A percentile compares a stretch with the other conserved stretches of the same genome.
These are phyloP conservation scores for Drosophila tropicalis DNA, from an alignment of 1,140 invertebrate genomes.

Conservation along the genomic window DNA sequence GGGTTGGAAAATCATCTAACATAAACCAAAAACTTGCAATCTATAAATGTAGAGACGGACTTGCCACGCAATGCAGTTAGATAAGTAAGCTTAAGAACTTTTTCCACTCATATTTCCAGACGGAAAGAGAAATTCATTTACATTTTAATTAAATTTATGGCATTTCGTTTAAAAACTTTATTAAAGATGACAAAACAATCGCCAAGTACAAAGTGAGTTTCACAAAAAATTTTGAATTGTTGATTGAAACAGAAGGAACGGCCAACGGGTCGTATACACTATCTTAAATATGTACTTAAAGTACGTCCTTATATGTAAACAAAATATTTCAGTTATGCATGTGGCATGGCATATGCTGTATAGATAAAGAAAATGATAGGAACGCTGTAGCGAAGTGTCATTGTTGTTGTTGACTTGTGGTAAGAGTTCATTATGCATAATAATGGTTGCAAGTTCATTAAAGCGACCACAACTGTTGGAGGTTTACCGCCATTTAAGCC, in stretches of 20 bases:
- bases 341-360: constrained; percentile 3
- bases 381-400: not conserved
- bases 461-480: not conserved
- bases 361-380: constrained; percentile 7
- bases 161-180: constrained; percentile 33
- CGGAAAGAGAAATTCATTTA: constrained; percentile 54
- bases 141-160: constrained; percentile 59
- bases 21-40: constrained; percentile 38
- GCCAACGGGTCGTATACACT: not conserved
- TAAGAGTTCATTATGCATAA: constrained; percentile 14
- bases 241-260: constrained; percentile 16
- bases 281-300: not conserved
- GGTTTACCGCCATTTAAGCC: not conserved
- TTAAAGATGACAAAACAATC: constrained; percentile 31
- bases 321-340: constrained; percentile 8
- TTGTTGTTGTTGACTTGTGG: constrained; percentile 2
- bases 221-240: constrained; percentile 27
- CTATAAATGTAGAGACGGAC: constrained; percentile 41
- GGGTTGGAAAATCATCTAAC: constrained; percentile 26
- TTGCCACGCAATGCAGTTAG: constrained; percentile 40
- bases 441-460: constrained; percentile 14
- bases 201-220: constrained; percentile 21
- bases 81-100: constrained; percentile 57
- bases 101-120: not conserved
- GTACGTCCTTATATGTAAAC: not conserved